Evolutionary conservation across 2,888 invertebrate species (phyloP).

Genomic region (Idaea biselata): DNA sequence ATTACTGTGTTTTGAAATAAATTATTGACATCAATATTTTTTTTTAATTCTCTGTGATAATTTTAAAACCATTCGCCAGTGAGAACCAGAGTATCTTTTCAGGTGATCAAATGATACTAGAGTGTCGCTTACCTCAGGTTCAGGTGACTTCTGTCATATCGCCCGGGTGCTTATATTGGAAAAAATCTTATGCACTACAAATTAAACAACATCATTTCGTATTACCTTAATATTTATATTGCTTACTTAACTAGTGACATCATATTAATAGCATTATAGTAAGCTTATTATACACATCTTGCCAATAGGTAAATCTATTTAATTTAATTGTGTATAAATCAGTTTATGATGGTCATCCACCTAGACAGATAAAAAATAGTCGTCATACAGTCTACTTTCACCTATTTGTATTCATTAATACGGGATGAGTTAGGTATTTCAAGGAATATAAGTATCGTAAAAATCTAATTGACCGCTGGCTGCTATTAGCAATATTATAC

Average conservation of each 20-base stretch:
- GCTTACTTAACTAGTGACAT: slow-evolving; percentile 81
- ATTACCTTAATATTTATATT: slow-evolving; percentile 79
- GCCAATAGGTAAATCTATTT: slow-evolving; percentile 77
- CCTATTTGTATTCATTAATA: slow-evolving; percentile 61
- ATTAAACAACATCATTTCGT: slow-evolving; percentile 57
- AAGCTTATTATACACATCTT: slow-evolving; percentile 80
- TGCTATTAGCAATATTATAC: slow-evolving; percentile 67
- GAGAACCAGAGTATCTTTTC: no score
- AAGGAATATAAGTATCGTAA: slow-evolving; percentile 74
- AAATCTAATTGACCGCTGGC: slow-evolving; percentile 76
- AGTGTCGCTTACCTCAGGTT: no score
- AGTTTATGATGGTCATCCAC: slow-evolving; percentile 78
- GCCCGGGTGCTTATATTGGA: no score
- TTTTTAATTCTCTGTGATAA: no score
- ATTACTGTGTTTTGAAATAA: no score
- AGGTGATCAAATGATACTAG: no score
- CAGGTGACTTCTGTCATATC: no score
- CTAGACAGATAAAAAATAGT: slow-evolving; percentile 79
- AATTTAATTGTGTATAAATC: slow-evolving; percentile 78
- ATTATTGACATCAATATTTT: no score
- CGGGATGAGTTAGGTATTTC: slow-evolving; percentile 56
- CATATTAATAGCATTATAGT: slow-evolving; percentile 78
- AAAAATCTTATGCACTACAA: slow-evolving; percentile 18
- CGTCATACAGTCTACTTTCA: slow-evolving; percentile 73
- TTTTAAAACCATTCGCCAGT: no score